Base-by-base conservation (phyloP, 1,140 invertebrate species). In the Eupeodes corollae region DNA sequence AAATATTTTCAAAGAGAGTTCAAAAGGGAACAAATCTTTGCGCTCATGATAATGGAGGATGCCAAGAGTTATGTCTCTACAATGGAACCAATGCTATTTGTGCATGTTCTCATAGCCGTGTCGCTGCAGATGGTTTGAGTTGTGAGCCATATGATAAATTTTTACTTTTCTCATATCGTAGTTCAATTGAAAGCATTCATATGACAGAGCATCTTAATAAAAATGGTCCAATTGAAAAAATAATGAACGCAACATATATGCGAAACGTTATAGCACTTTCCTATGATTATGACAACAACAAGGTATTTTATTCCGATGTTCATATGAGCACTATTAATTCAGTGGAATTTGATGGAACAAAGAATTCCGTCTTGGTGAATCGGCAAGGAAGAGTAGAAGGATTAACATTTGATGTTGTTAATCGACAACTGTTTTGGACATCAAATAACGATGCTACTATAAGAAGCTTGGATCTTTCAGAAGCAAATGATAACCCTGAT, bases 221-320 rank as follows among this genome's bases (percentile, higher is more conserved):
- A 44, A 90, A 89, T 59, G 75, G 84, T 26, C 87, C 88, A 0
- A 80, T 84, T 50, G 76, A 79, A 33, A 72, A 76, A n/a, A 86
- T 92, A 30, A 74, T 79, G 48, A 79, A 84, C 26, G 51, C 39
- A 5, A 67, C 53, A 2, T 64, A 79, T 47, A 84, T 91, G 75
- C 73, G 83, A 39, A 91, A 91, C 69, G 86, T 87, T 5, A 90
- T 92, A 56, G 86, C 84, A 26, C 72, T 94, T 6, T 77, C 84
- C 3, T 88, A 83, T 67, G 85, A 91, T 70, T 89, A 88, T 61
- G 70, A 71, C 47, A 70, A 69, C 3, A 70, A 80, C 46, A 67
- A 78, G 39, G 68, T 92, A 15, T 92, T 87, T 70, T 93, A 88
- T 70, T 91, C 88, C 1, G 90, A 92, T 64, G 89, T 92, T 52